A percentile compares a stretch with the other conserved stretches of the same genome.
Evolutionary conservation across 1,140 invertebrate species (phyloP).

Genomic region (Paralvinella palmiformis): DNA sequence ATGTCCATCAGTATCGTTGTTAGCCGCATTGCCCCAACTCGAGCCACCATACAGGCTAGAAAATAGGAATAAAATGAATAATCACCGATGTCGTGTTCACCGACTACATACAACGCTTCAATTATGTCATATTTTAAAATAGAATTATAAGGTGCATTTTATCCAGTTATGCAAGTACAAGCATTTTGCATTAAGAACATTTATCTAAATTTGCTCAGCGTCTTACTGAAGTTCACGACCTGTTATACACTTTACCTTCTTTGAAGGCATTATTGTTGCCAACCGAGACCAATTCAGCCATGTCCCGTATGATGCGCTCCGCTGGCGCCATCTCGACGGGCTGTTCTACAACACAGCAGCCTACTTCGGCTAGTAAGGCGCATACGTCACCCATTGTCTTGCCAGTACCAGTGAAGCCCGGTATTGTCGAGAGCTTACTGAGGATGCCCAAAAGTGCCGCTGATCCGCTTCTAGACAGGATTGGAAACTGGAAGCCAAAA

Average conservation of each 20-base stretch:
- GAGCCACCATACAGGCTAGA: slow-evolving; percentile 8
- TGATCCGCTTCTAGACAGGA: not conserved
- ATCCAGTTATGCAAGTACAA: too few species aligned
- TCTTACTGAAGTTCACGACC: too few species aligned
- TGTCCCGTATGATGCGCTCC: slow-evolving; percentile 1
- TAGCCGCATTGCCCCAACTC: not conserved
- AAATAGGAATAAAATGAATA: not conserved
- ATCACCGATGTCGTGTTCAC: too few species aligned
- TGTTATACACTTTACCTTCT: not conserved
- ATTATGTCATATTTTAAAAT: too few species aligned
- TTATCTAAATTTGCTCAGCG: too few species aligned
- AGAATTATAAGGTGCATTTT: too few species aligned
- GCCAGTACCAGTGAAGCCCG: not conserved
- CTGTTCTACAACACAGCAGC: slow-evolving; percentile 9
- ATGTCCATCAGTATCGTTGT: slow-evolving; percentile 1
- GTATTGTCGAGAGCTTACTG: not conserved
- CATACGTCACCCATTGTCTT: not conserved
- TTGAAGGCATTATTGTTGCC: slow-evolving; percentile 5
- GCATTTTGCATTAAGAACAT: too few species aligned
- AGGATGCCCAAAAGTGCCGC: not conserved
- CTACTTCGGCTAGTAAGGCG: not conserved
- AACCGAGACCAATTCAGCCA: not conserved
- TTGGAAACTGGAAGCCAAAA: slow-evolving; percentile 3
- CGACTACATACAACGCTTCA: too few species aligned
- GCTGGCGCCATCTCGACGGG: slow-evolving; percentile 6